Base-by-base conservation (phyloP, 2,888 invertebrate species). In the Encarsia formosa region DNA sequence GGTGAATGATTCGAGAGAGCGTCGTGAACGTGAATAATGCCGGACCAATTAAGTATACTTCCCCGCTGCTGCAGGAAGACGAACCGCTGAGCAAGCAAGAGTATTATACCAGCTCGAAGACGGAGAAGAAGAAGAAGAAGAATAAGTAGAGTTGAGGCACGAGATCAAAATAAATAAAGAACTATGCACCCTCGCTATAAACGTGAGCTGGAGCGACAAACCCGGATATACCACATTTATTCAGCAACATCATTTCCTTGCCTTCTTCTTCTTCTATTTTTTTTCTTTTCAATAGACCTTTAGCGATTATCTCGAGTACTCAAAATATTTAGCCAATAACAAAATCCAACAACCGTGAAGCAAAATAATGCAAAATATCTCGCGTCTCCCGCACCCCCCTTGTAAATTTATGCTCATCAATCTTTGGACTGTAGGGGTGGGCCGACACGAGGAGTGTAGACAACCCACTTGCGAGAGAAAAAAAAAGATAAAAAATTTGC, bases 21-120 rank as follows among this genome's bases (percentile, higher is more conserved):
- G 5, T 22, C 49, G 49, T 47, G 46, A 34, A 35, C 46, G 42
- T 48, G 51, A 55, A 55, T 51, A 55, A 51, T 55, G 31, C 35
- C 44, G 26, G 24, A 22, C 51, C 51, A 48, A 55, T 55, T 48
- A 51, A 45, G 42, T 38, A 37, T 11, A 31, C 29, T 43, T 39
- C 35, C 29, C 46, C n/a, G n/a, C n/a, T n/a, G n/a, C n/a, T n/a
- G n/a, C n/a, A n/a, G n/a, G n/a, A 26, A 41, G 46, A 40, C 24
- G 18, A 11, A 32, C 45, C n/a, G 35, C 26, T 19, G 4, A 35
- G 16, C 20, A 22, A 37, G 22, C 29, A 16, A 13, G 16, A 2
- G 19, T 9, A n/a, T 15, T 34, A 37, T 11, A 13, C 19, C 19
- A 19, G 40, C 26, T 41, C 41, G 41, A 2, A n/a, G 15, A 20